These are phyloP conservation scores for Thryonomys swinderianus DNA, from an alignment of 2,113 vertebrate genomes.

Conservation along the genomic window DNA sequence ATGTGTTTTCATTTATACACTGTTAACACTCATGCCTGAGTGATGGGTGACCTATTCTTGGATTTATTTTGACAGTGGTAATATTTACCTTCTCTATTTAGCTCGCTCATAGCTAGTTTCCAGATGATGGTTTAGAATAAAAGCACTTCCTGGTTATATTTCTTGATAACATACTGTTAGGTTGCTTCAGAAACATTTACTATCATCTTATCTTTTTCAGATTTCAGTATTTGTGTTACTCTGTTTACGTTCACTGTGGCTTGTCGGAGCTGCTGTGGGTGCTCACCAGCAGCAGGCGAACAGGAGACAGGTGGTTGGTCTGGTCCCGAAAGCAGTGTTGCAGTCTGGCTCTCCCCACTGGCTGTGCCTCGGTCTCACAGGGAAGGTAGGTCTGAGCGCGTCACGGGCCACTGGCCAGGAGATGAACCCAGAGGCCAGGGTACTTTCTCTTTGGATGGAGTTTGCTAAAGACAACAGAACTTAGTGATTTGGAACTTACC, in stretches of 20 bases:
- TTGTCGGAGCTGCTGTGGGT: constrained; percentile 35
- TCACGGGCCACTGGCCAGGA: not conserved
- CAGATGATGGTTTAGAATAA: constrained; percentile 62
- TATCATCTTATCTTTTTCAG: constrained; percentile 79
- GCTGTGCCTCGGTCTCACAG: not conserved
- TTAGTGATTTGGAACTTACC: not conserved
- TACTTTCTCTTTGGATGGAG: not conserved
- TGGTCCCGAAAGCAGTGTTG: rapidly evolving
- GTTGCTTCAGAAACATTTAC: constrained; percentile 75
- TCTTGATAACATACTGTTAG: not conserved
- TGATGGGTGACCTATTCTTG: not conserved
- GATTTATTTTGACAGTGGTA: constrained; percentile 60
- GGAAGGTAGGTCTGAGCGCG: constrained; percentile 47
- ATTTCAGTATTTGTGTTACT: constrained; percentile 80
- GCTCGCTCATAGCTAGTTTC: constrained; percentile 57
- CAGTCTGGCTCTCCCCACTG: rapidly evolving
- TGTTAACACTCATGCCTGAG: not conserved
- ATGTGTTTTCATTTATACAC: constrained; percentile 19
- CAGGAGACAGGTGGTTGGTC: not conserved
- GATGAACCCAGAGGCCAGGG: not conserved
- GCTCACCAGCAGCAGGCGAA: not conserved
- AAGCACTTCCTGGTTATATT: constrained; percentile 25
- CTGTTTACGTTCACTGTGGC: constrained; percentile 54
- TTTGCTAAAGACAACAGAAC: not conserved
- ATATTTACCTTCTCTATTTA: constrained; percentile 74